Percentiles rank a stretch among this genome's conserved stretches.
Evolutionary conservation across 2,888 invertebrate species (phyloP).

Genomic region (Sepioteuthis lessoniana): DNA sequence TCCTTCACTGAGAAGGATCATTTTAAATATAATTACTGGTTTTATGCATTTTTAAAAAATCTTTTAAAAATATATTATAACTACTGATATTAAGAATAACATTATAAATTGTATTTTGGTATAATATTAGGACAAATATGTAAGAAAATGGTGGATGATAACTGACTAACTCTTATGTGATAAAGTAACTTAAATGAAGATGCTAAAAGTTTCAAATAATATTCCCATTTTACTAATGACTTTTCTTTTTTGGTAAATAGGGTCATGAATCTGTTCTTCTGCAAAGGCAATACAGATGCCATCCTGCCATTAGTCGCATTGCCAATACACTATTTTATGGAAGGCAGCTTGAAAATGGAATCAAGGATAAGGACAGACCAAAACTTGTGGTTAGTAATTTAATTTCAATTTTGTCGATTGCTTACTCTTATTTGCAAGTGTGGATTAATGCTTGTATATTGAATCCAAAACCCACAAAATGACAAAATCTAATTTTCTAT

Average conservation of each 20-base stretch:
- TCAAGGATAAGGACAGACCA: slow-evolving; percentile 59
- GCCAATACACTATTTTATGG: slow-evolving; percentile 68
- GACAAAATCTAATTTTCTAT: neutral
- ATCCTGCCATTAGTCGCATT: slow-evolving; percentile 67
- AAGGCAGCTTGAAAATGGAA: slow-evolving; percentile 64
- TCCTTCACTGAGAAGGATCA: too few species aligned
- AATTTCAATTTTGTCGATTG: neutral
- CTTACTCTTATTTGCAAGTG: slow-evolving; percentile 54
- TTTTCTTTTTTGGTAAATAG: slow-evolving; percentile 53
- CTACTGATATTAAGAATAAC: too few species aligned
- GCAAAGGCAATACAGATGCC: slow-evolving; percentile 71
- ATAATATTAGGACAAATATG: too few species aligned
- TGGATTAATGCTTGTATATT: neutral
- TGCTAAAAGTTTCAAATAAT: neutral
- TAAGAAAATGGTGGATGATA: too few species aligned
- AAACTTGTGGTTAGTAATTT: slow-evolving; percentile 56
- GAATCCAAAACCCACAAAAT: neutral
- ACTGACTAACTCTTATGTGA: too few species aligned
- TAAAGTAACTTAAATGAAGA: too few species aligned
- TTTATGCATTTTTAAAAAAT: too few species aligned
- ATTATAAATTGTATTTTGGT: too few species aligned
- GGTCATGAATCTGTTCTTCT: slow-evolving; percentile 64
- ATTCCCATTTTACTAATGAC: neutral
- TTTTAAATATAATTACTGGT: too few species aligned
- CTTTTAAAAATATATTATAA: too few species aligned